Percentiles rank a stretch among this genome's conserved stretches.
phyloP scores from a whole-genome alignment of 2,113 vertebrate genomes.

The Platysternon megacephalum region DNA sequence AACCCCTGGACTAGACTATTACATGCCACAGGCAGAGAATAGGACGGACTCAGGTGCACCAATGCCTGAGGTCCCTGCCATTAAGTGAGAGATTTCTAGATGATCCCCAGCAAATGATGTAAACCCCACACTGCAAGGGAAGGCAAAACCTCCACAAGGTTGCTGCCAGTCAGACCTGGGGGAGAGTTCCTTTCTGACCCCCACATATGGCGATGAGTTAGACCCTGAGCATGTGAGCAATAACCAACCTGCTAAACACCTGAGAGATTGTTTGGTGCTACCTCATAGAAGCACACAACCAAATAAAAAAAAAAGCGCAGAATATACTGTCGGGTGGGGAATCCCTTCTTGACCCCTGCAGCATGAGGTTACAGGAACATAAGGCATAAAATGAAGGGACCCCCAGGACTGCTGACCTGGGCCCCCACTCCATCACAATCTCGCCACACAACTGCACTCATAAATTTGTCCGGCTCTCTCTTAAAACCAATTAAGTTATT shows the following conservation, averaged over 20 bases:
- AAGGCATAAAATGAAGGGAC: neutral
- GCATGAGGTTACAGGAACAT: neutral
- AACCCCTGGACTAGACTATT: neutral
- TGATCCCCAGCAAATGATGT: neutral
- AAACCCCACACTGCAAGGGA: no score
- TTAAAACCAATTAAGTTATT: neutral
- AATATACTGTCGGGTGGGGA: neutral
- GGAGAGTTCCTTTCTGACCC: no score
- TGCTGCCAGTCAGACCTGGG: neutral
- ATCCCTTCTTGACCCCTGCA: neutral
- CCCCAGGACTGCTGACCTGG: neutral
- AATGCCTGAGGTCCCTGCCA: neutral
- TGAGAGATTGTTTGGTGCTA: neutral
- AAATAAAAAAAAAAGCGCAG: neutral
- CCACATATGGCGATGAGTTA: neutral
- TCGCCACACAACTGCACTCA: neutral
- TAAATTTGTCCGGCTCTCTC: neutral
- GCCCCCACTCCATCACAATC: neutral
- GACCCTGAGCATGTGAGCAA: neutral
- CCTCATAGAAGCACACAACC: neutral
- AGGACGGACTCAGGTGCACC: neutral
- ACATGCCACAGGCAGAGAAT: neutral
- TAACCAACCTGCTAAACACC: neutral
- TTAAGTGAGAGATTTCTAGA: neutral
- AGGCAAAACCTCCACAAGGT: neutral